Evolutionary conservation across 2,113 vertebrate genomes (phyloP), one percentile per base, ranked within the genome.

Genomic region (Bufo gargarizans): DNA sequence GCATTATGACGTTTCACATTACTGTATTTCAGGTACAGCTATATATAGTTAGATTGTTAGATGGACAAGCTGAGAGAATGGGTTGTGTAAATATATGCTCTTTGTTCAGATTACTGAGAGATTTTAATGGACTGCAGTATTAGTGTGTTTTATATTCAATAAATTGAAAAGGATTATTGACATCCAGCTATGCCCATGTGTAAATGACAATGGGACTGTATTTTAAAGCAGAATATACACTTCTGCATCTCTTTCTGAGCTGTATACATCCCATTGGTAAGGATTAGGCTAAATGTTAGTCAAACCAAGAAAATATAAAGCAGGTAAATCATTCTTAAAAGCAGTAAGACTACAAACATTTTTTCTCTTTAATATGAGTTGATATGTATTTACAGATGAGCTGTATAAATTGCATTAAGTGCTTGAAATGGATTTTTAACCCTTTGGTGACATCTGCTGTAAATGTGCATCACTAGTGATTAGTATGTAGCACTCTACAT

Each of bases 91-190:
- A 71, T 33, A 8, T 71, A 22, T 71, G 67, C 20, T 3, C 7
- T 63, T 71, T 22, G 7, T 33, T 33, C 7, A 71, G 67, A 71
- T 71, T 71, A 71, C 67, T 2, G 22, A 71, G 20, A 71, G 67
- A 11, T 78, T 79, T 55, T 11, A 79, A 22, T 79, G 16, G 12
- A 56, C 50, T 56, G 50, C 77, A 56, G 19, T 53, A 49, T 4
- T 20, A n/a, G 19, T 55, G 10, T 61, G 78, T 12, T 33, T 33
- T 55, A 81, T 61, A 81, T 81, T 43, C 22, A 61, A 20, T 1
- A 22, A 59, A 81, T 61, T 81, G 53, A 81, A 43, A 81, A 43
- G 53, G 55, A 81, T 59, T 81, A 81, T 22, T 43, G n/a, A 43
- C 56, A 58, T 59, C 22, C n/a, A 81, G 78, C 78, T 59, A 81